Percentiles rank a stretch among this genome's conserved stretches.
Evolutionary conservation across 2,797 vertebrate genomes (phyloP).

Genomic region (Melanotaenia maccullochi): DNA sequence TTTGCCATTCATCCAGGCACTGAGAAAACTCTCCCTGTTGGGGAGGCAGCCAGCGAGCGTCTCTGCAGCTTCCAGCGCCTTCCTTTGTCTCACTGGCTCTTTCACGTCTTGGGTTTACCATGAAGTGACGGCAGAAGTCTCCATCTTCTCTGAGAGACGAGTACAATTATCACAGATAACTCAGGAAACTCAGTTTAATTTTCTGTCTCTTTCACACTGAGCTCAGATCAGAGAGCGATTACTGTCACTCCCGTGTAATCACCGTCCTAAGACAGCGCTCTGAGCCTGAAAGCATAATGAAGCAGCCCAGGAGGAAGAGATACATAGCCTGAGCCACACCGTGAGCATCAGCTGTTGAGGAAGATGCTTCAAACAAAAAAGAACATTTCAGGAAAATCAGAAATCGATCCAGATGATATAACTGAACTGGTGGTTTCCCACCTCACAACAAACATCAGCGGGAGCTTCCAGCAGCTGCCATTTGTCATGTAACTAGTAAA

Average conservation of each 20-base stretch:
- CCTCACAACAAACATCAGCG: too few relatives aligned
- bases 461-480: too few relatives aligned
- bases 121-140: constrained; percentile 19
- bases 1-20: constrained; percentile 28
- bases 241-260: constrained; percentile 59
- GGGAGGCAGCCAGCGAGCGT: constrained; percentile 7
- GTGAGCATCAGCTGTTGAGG: constrained; percentile 65
- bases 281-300: constrained; percentile 54
- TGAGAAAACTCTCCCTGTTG: constrained; percentile 26
- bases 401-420: constrained; percentile 58
- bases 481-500: too few relatives aligned
- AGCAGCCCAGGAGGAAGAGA: constrained; percentile 54
- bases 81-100: neutral
- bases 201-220: constrained; percentile 34
- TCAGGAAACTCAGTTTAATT: constrained; percentile 38
- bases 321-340: constrained; percentile 63
- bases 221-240: constrained; percentile 40
- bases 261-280: constrained; percentile 53
- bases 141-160: constrained; percentile 47
- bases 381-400: constrained; percentile 73
- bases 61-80: constrained; percentile 12
- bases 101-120: constrained; percentile 2
- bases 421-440: constrained; percentile 3
- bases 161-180: constrained; percentile 44
- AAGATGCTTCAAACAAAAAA: constrained; percentile 47